Base-by-base conservation (phyloP, 2,888 invertebrate genomes). In the Junonia oenone region DNA sequence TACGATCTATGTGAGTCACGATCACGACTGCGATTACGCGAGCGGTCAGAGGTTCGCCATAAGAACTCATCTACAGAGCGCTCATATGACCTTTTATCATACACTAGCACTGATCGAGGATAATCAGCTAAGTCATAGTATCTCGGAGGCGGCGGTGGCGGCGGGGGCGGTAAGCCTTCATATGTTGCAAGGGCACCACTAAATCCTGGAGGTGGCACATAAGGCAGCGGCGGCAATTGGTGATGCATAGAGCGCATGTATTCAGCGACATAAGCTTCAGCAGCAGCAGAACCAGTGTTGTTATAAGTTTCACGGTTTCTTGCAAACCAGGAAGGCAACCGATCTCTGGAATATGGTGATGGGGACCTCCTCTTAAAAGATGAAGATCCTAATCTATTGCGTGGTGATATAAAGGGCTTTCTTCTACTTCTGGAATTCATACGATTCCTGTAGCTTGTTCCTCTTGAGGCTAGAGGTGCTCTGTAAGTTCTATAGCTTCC, bases 231-330 rank as follows among this genome's bases (percentile, higher is more conserved):
- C 46, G 97, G 96, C 69, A 96, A 80, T 72, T 95, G 95, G 69
- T 96, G 95, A 72, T 96, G 95, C 95, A 96, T 95, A 26, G 95
- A 95, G 29, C 96, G 92, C 95, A 97, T 96, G 72, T 97, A 97
- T 75, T 97, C 97, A 11, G 96, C 96, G 26, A 96, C 95, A 78
- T 96, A 96, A 0, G 96, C 96, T 73, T 96, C 96, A n/a, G 96
- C 96, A 14, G 94, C 93, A 52, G 93, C 91, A 26, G 92, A 80
- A 14, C 85, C 79, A 56, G 81, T 78, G 51, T 76, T 79, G 40
- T 70, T 77, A 63, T 89, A 90, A n/a, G 68, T 68, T 22, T 89
- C 89, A 53, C 88, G 85, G 40, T 81, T 80, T 59, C 92, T 85
- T 6, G 92, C 91, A 73, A 93, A 94, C 92, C 94, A 94, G 45